Conservation (phyloP, 2,113 vertebrate species). For the Notothenia rossii region DNA sequence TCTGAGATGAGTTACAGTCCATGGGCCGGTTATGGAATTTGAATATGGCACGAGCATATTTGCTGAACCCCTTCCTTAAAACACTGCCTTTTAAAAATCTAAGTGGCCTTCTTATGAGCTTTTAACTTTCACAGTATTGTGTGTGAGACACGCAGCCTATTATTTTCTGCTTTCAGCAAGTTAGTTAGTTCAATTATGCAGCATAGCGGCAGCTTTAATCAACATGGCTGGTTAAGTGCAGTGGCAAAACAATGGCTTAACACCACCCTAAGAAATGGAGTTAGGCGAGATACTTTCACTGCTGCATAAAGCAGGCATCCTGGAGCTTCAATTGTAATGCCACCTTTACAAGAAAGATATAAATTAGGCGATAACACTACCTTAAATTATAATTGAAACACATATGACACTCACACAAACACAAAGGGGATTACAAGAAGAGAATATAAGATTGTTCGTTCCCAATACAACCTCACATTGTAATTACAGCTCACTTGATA, state of each 20-base stretch:
- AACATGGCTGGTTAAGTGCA: neutral
- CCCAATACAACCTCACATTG: slow-evolving; percentile 1
- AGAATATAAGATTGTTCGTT: neutral
- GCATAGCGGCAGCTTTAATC: neutral
- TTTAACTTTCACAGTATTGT: neutral
- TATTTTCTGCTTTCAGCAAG: neutral
- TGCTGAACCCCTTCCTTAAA: neutral
- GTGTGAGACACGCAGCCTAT: neutral
- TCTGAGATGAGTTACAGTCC: neutral
- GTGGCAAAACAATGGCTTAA: neutral
- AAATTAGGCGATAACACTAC: neutral
- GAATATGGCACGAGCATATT: neutral
- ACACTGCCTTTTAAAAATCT: slow-evolving; percentile 25
- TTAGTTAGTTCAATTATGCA: neutral
- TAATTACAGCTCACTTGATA: slow-evolving; percentile 51
- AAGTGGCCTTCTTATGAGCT: neutral
- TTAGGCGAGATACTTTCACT: neutral
- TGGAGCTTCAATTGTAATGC: slow-evolving; percentile 2
- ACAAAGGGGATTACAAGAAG: neutral
- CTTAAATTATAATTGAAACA: neutral
- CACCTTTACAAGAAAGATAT: neutral
- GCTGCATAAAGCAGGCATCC: neutral
- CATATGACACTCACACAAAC: neutral
- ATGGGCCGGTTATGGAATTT: neutral
- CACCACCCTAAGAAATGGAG: neutral